Base-by-base conservation (phyloP, 2,113 vertebrate species). In the Platysteira castanea region DNA sequence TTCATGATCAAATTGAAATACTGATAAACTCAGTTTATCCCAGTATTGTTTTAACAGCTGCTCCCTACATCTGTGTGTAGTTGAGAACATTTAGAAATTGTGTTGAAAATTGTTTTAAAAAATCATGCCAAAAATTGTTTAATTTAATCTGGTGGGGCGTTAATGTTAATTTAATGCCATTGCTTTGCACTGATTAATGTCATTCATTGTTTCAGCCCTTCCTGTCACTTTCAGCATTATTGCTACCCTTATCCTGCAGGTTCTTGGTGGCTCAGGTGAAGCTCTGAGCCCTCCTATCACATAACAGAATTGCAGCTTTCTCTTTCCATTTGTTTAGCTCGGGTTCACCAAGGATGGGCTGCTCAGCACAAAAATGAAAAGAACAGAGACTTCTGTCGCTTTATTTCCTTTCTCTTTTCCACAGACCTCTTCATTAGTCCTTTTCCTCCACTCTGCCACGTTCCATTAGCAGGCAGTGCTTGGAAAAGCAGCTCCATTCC, bases 301-400 rank as follows among this genome's bases (percentile, higher is more conserved):
- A 12, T 2, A 35, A 18, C 7, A 49, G 53, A 44, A 42, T 24
- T 12, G 20, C 0, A 35, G 41, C 50, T 8, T 0, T 2, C 35
- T 69, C 46, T 4, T 65, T 11, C 39, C 5, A 0, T 35, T 69
- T 54, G 2, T 67, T 88, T 17, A n/a, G 11, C 12, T 19, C 1
- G 5, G 26, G 10, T 49, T 84, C 78, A 41, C 31, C 26, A 18
- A 42, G 27, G 46, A 31, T 23, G n/a, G 8, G 59, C 46, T 21
- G 17, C 49, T 65, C n/a, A 31, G 37, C 2, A 59, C 63, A 50
- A 77, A 18, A 73, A 61, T 22, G 2, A 8, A 41, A 83, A 70
- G 15, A 16, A 60, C 16, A 13, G 6, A 24, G 8, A 15, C 27
- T 57, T 35, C 42, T 39, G 2, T 49, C 2, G 1, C 19, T 63